These are phyloP conservation scores for Lytechinus pictus DNA, from an alignment of 35 echinoderm and acorn worm genomes.

Conservation along the genomic window DNA sequence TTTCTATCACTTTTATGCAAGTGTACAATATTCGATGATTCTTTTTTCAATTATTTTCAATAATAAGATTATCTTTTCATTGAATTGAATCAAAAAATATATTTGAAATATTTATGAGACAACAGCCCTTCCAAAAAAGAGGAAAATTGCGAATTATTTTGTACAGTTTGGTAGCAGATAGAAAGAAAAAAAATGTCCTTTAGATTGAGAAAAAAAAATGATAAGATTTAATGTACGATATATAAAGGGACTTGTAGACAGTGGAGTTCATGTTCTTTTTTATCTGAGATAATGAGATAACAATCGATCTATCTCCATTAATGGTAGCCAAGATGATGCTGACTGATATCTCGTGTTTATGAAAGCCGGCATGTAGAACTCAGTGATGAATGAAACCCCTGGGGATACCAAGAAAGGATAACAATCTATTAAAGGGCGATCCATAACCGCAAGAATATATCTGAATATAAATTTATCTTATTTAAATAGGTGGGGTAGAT, in stretches of 20 bases:
- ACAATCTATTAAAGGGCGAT: slow-evolving; percentile 33
- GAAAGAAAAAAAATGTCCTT: too few species aligned
- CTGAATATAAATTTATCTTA: background rate
- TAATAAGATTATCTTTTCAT: too few species aligned
- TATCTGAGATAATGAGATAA: slow-evolving; percentile 8
- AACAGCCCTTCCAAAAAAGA: too few species aligned
- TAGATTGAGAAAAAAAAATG: too few species aligned
- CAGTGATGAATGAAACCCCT: slow-evolving; percentile 22
- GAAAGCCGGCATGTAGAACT: slow-evolving; percentile 25
- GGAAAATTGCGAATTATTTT: too few species aligned
- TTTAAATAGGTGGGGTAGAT: background rate
- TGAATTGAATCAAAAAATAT: too few species aligned
- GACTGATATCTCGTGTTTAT: slow-evolving; percentile 36
- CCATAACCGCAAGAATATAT: background rate
- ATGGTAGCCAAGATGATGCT: slow-evolving; percentile 10
- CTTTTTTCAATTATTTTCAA: too few species aligned
- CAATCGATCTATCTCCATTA: slow-evolving; percentile 30
- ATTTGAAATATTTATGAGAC: too few species aligned
- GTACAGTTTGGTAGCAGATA: too few species aligned
- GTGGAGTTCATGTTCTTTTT: background rate
- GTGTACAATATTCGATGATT: too few species aligned
- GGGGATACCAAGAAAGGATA: slow-evolving; percentile 36
- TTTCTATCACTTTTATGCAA: too few species aligned
- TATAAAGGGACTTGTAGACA: background rate
- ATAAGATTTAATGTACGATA: too few species aligned